Evolutionary conservation across 1,140 invertebrate species (phyloP).

Genomic region (Nephotettix cincticeps): DNA sequence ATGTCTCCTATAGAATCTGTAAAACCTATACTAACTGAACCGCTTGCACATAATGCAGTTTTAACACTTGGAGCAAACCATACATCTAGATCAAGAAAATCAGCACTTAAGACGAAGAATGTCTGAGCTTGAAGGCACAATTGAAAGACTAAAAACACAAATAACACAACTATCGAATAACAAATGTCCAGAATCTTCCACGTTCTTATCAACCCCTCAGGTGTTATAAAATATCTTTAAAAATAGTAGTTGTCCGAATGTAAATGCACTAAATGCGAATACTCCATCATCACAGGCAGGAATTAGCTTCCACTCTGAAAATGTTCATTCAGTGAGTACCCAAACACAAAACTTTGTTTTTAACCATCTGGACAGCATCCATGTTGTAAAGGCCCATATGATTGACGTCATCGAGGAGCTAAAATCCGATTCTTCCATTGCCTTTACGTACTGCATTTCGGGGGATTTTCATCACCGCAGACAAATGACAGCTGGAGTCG

Average conservation of each 20-base stretch:
- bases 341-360: background rate
- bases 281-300: too few relatives aligned
- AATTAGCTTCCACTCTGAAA: too few relatives aligned
- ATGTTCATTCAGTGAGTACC: too few relatives aligned
- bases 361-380: background rate
- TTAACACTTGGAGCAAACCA: background rate
- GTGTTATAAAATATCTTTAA: too few relatives aligned
- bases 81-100: background rate
- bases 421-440: background rate
- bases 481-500: background rate
- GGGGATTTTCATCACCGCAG: background rate
- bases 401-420: background rate
- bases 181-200: too few relatives aligned
- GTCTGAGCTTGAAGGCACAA: background rate
- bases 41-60: background rate
- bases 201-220: too few relatives aligned
- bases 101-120: background rate
- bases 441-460: background rate
- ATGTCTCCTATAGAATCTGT: background rate
- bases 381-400: background rate
- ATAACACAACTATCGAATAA: too few relatives aligned
- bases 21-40: background rate
- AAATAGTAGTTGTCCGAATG: too few relatives aligned
- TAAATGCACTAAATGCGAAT: too few relatives aligned
- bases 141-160: too few relatives aligned